These are phyloP conservation scores for Octomys mimax DNA, from an alignment of 2,797 vertebrate species.

Conservation along the genomic window DNA sequence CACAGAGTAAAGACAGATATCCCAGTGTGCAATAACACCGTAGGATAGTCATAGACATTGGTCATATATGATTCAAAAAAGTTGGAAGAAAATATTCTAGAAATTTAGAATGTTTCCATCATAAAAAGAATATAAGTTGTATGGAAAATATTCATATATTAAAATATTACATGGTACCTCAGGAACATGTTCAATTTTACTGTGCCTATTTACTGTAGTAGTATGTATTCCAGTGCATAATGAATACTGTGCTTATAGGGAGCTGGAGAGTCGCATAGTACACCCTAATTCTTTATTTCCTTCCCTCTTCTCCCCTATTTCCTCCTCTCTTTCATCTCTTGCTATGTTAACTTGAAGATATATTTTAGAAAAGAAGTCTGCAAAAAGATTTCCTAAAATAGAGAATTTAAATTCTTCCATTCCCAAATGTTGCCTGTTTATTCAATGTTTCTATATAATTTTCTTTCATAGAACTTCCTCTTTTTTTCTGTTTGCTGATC, in stretches of 20 bases:
- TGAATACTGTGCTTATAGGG: no score
- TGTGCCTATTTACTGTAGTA: neutral
- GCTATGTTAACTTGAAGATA: neutral
- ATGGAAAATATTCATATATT: no score
- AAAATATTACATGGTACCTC: neutral
- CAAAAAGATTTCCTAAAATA: neutral
- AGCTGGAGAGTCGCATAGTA: no score
- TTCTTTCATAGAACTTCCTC: neutral
- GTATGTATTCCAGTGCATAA: neutral
- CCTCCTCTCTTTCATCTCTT: neutral
- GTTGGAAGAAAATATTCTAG: no score
- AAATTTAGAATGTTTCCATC: no score
- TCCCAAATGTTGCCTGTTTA: neutral
- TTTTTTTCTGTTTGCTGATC: neutral
- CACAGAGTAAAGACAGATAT: neutral
- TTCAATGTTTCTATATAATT: neutral
- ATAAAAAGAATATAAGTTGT: no score
- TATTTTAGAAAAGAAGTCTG: neutral
- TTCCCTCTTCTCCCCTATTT: neutral
- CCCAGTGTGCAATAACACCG: neutral
- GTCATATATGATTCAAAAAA: neutral
- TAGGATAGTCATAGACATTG: neutral
- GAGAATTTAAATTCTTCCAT: neutral
- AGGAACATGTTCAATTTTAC: neutral
- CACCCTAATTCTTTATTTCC: neutral